Conservation (phyloP, 2,113 vertebrate species). For the Phylloscopus whistleri region DNA sequence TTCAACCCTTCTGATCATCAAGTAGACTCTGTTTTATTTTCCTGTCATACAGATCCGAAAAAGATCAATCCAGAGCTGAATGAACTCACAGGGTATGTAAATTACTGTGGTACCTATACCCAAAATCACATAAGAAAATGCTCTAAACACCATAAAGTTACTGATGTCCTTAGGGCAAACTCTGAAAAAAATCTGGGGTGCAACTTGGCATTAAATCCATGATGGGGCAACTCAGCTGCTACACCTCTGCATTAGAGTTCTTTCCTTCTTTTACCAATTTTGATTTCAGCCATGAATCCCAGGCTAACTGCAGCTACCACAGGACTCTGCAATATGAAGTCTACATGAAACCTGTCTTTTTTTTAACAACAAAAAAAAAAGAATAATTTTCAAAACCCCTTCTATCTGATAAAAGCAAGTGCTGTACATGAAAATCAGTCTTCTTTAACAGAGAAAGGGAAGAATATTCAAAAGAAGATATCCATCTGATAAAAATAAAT, state of each 20-base stretch:
- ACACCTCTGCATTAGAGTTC: background rate
- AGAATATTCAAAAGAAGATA: background rate
- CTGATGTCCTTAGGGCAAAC: background rate
- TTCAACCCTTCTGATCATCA: background rate
- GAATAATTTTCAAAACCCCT: background rate
- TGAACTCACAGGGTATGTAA: background rate
- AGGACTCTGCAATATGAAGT: background rate
- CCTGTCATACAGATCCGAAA: background rate
- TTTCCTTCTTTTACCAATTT: background rate
- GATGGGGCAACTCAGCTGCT: background rate
- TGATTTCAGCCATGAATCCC: background rate
- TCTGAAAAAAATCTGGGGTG: background rate
- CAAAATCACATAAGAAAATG: background rate
- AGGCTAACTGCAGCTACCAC: background rate
- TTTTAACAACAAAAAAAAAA: background rate
- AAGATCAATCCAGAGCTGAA: background rate
- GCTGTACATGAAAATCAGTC: background rate
- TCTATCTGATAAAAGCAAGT: background rate
- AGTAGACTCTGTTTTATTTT: background rate
- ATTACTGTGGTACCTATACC: background rate
- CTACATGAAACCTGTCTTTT: background rate
- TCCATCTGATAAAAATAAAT: constrained; percentile 4
- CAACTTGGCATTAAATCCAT: background rate
- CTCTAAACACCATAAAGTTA: background rate
- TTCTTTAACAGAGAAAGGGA: background rate